phyloP scores from a whole-genome alignment of 2,113 vertebrate genomes.

The Taurulus bubalis region DNA sequence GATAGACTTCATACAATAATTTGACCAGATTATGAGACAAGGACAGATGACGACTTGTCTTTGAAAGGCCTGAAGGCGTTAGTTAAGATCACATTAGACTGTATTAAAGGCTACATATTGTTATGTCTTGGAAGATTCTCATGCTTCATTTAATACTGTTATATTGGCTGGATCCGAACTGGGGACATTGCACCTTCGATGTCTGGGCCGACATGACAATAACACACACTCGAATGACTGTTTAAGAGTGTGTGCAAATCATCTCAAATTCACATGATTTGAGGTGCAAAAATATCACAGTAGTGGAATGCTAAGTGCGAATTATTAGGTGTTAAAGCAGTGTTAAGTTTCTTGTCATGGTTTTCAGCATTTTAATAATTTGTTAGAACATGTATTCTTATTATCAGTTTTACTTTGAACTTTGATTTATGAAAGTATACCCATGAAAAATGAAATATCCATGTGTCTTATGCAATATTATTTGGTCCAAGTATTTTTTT shows the following conservation, averaged over 20 bases:
- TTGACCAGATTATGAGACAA: not conserved
- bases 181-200: not conserved
- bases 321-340: not conserved
- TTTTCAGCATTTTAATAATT: not conserved
- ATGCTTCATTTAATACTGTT: not conserved
- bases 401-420: not conserved
- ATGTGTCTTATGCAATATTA: not conserved
- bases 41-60: not conserved
- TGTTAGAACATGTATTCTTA: not conserved
- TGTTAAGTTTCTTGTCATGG: not conserved
- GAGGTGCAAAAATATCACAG: not conserved
- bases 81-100: not conserved
- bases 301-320: not conserved
- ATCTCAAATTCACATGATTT: not conserved
- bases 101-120: constrained; percentile 10
- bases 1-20: constrained; percentile 20
- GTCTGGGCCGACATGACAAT: not conserved
- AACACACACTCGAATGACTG: not conserved
- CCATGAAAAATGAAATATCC: not conserved
- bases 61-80: constrained; percentile 8
- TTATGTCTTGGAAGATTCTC: not conserved
- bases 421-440: not conserved
- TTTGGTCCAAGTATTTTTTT: not conserved
- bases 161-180: not conserved
- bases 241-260: not conserved